phyloP scores from a whole-genome alignment of 2,113 vertebrate species.

The Caretta caretta region DNA sequence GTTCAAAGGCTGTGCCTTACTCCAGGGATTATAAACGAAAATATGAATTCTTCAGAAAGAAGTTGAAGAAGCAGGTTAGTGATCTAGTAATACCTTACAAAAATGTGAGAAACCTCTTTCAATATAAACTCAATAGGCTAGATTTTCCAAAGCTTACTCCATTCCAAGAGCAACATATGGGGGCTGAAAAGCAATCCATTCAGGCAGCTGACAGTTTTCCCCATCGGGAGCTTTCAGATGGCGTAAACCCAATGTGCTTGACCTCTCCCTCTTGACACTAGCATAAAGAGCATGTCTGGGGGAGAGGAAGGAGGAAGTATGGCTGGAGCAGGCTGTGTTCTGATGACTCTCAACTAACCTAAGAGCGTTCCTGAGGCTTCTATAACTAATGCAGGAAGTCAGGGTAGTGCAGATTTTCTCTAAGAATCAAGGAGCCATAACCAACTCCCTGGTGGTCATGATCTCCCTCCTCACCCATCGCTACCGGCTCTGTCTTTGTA shows the following conservation, averaged over 20 bases:
- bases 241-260: neutral
- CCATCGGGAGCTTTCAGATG: neutral
- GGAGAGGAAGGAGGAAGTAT: neutral
- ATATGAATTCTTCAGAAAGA: slow-evolving; percentile 98
- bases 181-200: neutral
- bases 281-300: neutral
- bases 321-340: neutral
- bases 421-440: neutral
- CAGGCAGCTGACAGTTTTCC: neutral
- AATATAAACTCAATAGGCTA: neutral
- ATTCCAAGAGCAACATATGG: neutral
- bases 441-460: neutral
- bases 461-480: neutral
- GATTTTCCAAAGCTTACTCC: neutral
- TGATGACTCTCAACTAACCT: neutral
- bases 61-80: slow-evolving; percentile 95
- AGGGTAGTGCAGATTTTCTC: neutral
- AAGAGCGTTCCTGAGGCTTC: neutral
- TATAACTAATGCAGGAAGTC: neutral
- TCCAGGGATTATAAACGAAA: slow-evolving; percentile 99
- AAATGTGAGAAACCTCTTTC: neutral
- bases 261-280: neutral
- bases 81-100: neutral
- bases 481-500: neutral
- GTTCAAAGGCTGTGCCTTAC: slow-evolving; percentile 96